phyloP scores from a whole-genome alignment of 1,140 invertebrate species.

The Chlorops oryzae region DNA sequence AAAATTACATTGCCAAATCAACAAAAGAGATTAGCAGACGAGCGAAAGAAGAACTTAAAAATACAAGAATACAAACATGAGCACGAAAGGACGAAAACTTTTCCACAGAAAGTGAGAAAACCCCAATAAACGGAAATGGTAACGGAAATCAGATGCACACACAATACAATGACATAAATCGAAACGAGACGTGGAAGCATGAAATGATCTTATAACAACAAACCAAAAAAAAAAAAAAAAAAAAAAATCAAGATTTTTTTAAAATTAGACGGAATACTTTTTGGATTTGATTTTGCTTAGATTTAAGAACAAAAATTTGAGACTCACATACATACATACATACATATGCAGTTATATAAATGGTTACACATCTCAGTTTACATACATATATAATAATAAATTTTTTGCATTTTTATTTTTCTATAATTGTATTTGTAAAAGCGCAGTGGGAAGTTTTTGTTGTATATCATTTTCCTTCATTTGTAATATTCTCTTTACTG shows the following conservation, averaged over 20 bases:
- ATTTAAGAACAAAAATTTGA: neutral
- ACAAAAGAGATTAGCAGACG: neutral
- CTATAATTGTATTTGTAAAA: constrained; percentile 31
- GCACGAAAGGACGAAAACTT: no score
- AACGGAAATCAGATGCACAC: no score
- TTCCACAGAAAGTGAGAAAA: no score
- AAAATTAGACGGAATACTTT: constrained; percentile 5
- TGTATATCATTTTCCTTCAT: constrained; percentile 29
- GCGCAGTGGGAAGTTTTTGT: constrained; percentile 49
- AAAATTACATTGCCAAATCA: neutral
- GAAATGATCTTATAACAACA: no score
- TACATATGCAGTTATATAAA: neutral
- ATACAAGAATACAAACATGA: no score
- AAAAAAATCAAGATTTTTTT: constrained; percentile 6
- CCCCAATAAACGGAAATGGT: no score
- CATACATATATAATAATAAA: constrained; percentile 37
- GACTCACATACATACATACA: neutral
- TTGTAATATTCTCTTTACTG: no score
- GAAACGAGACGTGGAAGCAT: no score
- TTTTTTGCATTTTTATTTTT: constrained; percentile 14
- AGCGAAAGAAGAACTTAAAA: no score
- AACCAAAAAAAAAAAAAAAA: constrained; percentile 1
- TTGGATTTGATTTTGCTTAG: no score
- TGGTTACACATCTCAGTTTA: constrained; percentile 16
- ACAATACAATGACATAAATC: no score